Conservation (phyloP, 2,888 invertebrate species). For the Pristionchus japonicus region DNA sequence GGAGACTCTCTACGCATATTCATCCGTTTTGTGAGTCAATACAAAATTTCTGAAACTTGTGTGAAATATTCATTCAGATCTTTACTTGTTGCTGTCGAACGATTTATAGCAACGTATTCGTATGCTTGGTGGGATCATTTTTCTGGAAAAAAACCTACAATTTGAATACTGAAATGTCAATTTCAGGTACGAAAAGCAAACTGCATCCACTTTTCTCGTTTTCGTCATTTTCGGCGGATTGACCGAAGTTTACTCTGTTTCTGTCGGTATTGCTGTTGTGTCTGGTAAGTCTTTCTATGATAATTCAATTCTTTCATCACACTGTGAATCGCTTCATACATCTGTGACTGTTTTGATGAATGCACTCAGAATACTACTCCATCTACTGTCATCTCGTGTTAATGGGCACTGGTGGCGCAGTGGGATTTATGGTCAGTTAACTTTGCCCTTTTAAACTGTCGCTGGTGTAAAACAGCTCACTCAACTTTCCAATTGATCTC, state of each 20-base stretch:
- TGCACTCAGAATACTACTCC: neutral
- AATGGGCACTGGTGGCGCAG: neutral
- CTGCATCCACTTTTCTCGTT: neutral
- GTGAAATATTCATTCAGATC: neutral
- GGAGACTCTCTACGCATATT: neutral
- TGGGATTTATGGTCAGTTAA: neutral
- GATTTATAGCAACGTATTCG: neutral
- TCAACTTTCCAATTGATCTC: neutral
- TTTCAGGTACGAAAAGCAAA: slow-evolving; percentile 1
- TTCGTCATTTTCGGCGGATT: neutral
- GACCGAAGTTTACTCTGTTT: neutral
- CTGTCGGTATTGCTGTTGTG: neutral
- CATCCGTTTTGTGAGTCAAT: neutral
- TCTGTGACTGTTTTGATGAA: neutral
- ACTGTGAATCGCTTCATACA: neutral
- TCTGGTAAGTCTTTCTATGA: neutral
- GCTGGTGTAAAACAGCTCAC: neutral
- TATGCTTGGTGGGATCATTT: neutral
- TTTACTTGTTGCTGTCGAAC: neutral
- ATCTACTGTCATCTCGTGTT: neutral
- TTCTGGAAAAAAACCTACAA: neutral
- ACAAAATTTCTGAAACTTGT: no score
- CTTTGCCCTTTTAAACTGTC: no score
- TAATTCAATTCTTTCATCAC: neutral
- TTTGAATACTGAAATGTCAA: neutral